Evolutionary conservation across 1,140 invertebrate species (phyloP), one percentile per base, ranked within the genome.

Genomic region (Microplitis demolitor): DNA sequence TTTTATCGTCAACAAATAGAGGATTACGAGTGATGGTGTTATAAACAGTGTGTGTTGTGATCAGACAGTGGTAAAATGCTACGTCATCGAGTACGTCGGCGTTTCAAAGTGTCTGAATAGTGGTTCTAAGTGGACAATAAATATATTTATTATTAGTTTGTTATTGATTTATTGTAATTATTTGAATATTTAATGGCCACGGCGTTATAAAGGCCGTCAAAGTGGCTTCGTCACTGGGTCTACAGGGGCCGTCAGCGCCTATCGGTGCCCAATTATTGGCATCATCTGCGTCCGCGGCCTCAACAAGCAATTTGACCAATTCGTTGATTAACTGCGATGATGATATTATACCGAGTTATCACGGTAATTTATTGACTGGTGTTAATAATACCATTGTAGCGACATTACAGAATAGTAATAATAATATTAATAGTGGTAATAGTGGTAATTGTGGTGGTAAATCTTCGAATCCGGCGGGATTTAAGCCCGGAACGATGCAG

Each of bases 401-500:
- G 80, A 84, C 83, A 62, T 79, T 87, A 60, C 85, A 87, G 2
- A 24, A 24, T 45, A 11, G 6, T 45, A 45, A 45, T 45, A 45
- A 45, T 45, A 45, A 8, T 45, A 45, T 4, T 8, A 9, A 6
- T 45, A 45, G 39, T 45, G 39, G 39, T 45, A 45, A 45, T 45
- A 45, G 8, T 39, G 8, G 11, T 45, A 45, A 45, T 45, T 45
- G 6, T 8, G 39, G 39, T 45, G 77, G 86, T 72, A 81, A 80
- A 62, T 82, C 82, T 72, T 81, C 86, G 31, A 84, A 84, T 78
- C 82, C 86, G 74, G 83, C 83, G 78, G 91, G 79, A 81, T 45
- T 45, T 45, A 91, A 91, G 87, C 90, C 90, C 83, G 89, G 90
- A 87, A 92, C 91, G 88, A 93, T 93, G 91, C 92, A 93, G 90